Base-by-base conservation (phyloP, 2,113 vertebrate species). In the Sialia sialis region DNA sequence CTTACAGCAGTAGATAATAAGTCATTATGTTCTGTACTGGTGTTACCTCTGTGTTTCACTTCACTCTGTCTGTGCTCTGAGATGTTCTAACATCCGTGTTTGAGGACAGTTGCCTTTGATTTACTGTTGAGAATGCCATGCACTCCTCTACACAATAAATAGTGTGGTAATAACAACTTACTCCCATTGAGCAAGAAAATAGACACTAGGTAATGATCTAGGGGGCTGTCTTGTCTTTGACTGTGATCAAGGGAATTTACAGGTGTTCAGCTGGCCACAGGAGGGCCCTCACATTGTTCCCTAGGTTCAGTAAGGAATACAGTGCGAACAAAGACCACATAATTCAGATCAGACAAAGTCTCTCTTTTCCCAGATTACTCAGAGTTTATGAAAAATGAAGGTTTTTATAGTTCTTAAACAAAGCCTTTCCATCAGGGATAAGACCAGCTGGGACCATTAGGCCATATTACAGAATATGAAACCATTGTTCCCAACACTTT, bases 241-340 rank as follows among this genome's bases (percentile, higher is more conserved):
- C 49, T 84, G 48, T 4, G 2, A 7, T 23, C 82, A 64, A 62
- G 56, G 69, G 80, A 89, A 76, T 96, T 84, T 84, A 75, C 76
- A 96, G 94, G 76, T 93, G 68, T 80, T 87, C 55, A 62, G 58
- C 69, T 87, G 87, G 60, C 83, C 92, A 89, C 73, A 34, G 83
- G 89, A 90, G 60, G 80, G 80, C 80, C 93, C 80, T 92, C 73
- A 27, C 39, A 81, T 78, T 85, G 54, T 88, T 86, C 39, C 80
- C 80, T 77, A 29, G 62, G 29, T 70, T 75, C 68, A 26, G 25
- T 59, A 48, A 55, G 39, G 68, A 89, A 73, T 48, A 79, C 16
- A 54, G 4, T 49, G 18, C 25, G 48, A 92, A 83, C 80, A 93
- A 86, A 93, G 56, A 68, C 36, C 64, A 38, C 8, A 1, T 93